Conservation (phyloP, 2,113 vertebrate species). For the Panthera uncia region DNA sequence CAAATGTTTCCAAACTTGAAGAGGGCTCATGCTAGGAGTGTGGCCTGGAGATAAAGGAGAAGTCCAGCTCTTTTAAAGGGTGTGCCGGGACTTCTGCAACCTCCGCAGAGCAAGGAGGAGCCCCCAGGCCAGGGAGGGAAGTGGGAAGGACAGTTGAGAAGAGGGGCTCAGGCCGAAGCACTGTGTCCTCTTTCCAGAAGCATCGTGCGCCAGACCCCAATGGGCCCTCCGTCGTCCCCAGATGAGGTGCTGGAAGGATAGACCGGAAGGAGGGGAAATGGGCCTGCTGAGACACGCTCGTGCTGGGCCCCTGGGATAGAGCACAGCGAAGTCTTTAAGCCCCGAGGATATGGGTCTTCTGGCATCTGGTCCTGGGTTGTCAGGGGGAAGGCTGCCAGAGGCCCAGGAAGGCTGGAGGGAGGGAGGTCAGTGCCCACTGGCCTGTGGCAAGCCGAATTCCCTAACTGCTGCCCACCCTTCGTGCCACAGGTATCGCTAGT, state of each 20-base stretch:
- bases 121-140: background rate
- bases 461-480: background rate
- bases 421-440: background rate
- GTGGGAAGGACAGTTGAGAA: background rate
- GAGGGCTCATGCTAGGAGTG: background rate
- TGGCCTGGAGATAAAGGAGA: background rate
- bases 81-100: background rate
- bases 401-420: background rate
- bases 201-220: accelerated
- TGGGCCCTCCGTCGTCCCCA: background rate
- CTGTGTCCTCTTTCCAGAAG: background rate
- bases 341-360: background rate
- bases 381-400: background rate
- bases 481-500: background rate
- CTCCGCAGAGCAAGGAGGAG: background rate
- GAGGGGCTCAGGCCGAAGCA: background rate
- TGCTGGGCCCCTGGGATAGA: background rate
- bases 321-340: background rate
- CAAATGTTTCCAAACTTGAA: background rate
- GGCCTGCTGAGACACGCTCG: background rate
- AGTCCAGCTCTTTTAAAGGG: background rate
- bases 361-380: background rate
- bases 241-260: background rate
- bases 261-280: background rate
- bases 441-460: background rate